These are phyloP conservation scores for Polypedilum vanderplanki DNA, from an alignment of 1,140 invertebrate genomes.

Conservation along the genomic window DNA sequence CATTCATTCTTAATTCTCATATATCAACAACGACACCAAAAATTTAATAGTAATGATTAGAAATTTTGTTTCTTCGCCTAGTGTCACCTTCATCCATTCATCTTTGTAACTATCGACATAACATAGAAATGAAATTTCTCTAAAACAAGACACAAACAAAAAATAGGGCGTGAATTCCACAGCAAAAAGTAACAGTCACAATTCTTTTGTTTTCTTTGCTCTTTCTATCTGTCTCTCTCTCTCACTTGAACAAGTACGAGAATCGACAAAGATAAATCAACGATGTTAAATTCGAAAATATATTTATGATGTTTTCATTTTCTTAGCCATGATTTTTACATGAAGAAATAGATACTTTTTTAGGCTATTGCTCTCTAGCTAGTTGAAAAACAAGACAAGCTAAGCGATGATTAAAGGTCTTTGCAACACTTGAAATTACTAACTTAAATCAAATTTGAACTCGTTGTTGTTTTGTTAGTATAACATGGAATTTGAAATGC, in stretches of 20 bases:
- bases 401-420: too few species aligned
- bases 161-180: conserved; percentile 28
- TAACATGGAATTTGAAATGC: background rate
- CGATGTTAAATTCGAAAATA: conserved; percentile 11
- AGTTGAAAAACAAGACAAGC: too few species aligned
- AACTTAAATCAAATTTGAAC: too few species aligned
- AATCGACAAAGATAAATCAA: conserved; percentile 14
- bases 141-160: conserved; percentile 7
- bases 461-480: background rate
- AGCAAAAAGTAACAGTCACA: conserved; percentile 7
- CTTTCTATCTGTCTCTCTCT: background rate
- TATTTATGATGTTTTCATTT: background rate
- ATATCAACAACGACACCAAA: background rate
- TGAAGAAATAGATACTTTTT: conserved; percentile 6
- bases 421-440: too few species aligned
- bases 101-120: background rate
- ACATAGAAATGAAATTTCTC: background rate
- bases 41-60: background rate
- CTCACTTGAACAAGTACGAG: background rate
- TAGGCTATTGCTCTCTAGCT: background rate
- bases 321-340: background rate
- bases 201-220: conserved; percentile 28
- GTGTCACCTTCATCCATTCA: conserved; percentile 14
- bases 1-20: conserved; percentile 13
- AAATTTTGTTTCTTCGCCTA: background rate